Base-by-base conservation (phyloP, 2,113 vertebrate genomes). In the Rhinichthys klamathensis region DNA sequence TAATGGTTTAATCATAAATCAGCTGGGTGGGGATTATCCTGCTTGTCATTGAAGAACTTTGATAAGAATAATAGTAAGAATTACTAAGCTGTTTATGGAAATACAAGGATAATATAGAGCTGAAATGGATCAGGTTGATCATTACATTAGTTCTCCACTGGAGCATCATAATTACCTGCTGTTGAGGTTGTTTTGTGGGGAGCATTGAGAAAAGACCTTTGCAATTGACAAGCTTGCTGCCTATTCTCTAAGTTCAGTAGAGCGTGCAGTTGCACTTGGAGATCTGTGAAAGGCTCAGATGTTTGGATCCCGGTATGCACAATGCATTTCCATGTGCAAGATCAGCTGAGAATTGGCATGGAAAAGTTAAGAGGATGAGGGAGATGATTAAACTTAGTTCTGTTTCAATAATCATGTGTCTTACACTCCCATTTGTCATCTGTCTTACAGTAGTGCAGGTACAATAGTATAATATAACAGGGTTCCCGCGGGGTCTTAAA, bases 1-100 rank as follows among this genome's bases (percentile, higher is more conserved):
- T 85, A 51, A 76, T 74, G 69, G 46, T 83, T 67, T 90, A 85
- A 83, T 83, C 38, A 82, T 84, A 84, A 88, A 67, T 88, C 54
- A 83, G 46, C 69, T 79, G 74, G 76, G 65, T 80, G 35, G 46
- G 81, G 65, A 78, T 83, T 80, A 74, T 74, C 56, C 75, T 38
- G 44, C 51, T 84, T 65, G 79, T 56, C 70, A 54, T 87, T 79
- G 77, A 84, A 86, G 11, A 84, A 78, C 76, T 35, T 51, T 60
- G 54, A 79, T 87, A 87, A 78, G 83, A 78, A 56, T 78, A 67
- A 87, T 73, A 61, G 65, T 63, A 49, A 13, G 58, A 84, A 87
- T 3, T 32, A 32, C 3, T 30, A 30, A 32, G 32, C 3, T 32
- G 32, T 72, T 75, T 41, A 18, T 38, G 32, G 58, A 46, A 46